phyloP scores from a whole-genome alignment of 2,888 invertebrate species.

The Hanleya hanleyi region DNA sequence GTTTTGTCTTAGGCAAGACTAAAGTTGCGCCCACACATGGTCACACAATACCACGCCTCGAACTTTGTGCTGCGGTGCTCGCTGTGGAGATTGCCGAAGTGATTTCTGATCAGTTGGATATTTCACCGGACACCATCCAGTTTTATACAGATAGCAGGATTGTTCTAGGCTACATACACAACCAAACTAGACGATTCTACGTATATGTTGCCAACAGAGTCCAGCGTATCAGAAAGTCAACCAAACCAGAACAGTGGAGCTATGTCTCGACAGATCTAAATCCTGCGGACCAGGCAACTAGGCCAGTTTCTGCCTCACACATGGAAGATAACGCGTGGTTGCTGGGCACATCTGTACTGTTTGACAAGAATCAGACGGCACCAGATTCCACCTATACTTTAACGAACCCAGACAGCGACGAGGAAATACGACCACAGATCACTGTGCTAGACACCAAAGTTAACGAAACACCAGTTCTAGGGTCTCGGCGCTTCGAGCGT shows the following conservation, averaged over 20 bases:
- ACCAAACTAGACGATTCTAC: slow-evolving; percentile 20
- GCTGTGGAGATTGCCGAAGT: slow-evolving; percentile 10
- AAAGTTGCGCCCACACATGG: slow-evolving; percentile 30
- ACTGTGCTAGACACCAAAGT: background rate
- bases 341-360: background rate
- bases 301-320: background rate
- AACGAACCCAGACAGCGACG: slow-evolving; percentile 1
- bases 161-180: slow-evolving; percentile 9
- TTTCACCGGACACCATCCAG: background rate
- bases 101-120: background rate
- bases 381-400: background rate
- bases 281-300: slow-evolving; percentile 13
- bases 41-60: slow-evolving; percentile 27
- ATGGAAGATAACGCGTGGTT: background rate
- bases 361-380: background rate
- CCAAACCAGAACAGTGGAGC: slow-evolving; percentile 11
- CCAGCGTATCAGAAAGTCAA: slow-evolving; percentile 14
- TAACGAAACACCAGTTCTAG: background rate
- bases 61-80: slow-evolving; percentile 24
- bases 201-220: slow-evolving; percentile 25
- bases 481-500: background rate
- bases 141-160: slow-evolving; percentile 10
- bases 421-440: background rate
- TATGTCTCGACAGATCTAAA: background rate
- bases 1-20: slow-evolving; percentile 25